Evolutionary conservation across 2,113 vertebrate species (phyloP).

Genomic region (Toxostoma redivivum): DNA sequence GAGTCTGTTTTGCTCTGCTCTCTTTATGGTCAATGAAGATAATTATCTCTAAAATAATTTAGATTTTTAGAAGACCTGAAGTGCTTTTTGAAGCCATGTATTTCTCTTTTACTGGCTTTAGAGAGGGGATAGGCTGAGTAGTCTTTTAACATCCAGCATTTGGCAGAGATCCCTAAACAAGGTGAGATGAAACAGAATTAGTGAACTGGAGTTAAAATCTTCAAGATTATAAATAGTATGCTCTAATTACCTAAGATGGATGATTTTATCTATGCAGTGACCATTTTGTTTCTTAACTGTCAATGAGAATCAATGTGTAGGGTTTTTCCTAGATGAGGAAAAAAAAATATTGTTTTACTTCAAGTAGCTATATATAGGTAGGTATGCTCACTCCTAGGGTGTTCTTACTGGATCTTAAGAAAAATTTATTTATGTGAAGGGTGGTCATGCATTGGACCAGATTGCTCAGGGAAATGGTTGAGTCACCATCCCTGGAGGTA

Average conservation of each 20-base stretch:
- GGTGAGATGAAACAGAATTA: neutral
- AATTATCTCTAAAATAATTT: neutral
- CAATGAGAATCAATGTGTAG: neutral
- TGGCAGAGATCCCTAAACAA: neutral
- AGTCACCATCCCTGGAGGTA: neutral
- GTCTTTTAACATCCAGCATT: neutral
- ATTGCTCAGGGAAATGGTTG: neutral
- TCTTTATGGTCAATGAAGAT: slow-evolving; percentile 5
- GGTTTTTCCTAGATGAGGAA: neutral
- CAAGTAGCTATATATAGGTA: neutral
- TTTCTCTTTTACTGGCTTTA: neutral
- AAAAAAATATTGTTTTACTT: neutral
- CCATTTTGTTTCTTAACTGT: neutral
- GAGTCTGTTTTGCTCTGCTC: slow-evolving; percentile 19
- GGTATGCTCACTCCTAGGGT: neutral
- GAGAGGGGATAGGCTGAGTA: neutral
- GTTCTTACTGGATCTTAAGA: neutral
- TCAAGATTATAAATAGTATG: neutral
- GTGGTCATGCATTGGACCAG: neutral
- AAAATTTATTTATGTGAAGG: neutral
- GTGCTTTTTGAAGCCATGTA: neutral
- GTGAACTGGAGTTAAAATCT: neutral
- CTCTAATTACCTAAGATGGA: neutral
- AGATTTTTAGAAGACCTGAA: neutral
- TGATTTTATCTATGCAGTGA: neutral